phyloP scores from a whole-genome alignment of 2,888 invertebrate species.

The Eubasilissa splendida region DNA sequence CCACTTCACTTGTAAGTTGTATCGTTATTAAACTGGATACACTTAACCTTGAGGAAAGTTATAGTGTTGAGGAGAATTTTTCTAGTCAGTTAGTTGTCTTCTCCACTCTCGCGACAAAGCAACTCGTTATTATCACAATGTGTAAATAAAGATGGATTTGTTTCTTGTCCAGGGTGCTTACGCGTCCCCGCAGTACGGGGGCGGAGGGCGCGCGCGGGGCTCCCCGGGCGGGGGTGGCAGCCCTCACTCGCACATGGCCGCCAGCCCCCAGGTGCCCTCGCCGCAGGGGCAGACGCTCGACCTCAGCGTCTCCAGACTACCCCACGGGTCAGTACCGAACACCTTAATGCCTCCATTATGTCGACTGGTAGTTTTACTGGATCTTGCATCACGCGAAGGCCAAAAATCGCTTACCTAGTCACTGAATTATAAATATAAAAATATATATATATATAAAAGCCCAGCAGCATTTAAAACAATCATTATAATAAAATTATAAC shows the following conservation, averaged over 20 bases:
- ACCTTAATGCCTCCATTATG: background rate
- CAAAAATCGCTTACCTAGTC: no score
- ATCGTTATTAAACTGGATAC: no score
- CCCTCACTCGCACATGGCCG: constrained; percentile 80
- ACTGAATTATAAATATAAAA: no score
- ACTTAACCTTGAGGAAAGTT: no score
- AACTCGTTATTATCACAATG: constrained; percentile 25
- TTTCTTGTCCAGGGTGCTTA: constrained; percentile 78
- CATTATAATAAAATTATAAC: no score
- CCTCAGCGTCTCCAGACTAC: constrained; percentile 89
- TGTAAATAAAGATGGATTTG: constrained; percentile 1
- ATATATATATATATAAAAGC: no score
- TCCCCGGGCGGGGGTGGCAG: constrained; percentile 90
- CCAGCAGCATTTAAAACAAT: no score
- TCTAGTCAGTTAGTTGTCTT: no score
- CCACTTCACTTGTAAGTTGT: no score
- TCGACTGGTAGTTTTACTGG: background rate
- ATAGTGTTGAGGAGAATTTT: no score
- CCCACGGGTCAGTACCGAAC: constrained; percentile 78
- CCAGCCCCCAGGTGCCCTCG: constrained; percentile 92
- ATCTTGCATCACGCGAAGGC: background rate
- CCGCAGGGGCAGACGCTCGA: constrained; percentile 93
- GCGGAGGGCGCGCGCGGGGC: constrained; percentile 75
- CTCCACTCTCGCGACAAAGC: background rate
- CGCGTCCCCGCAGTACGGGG: constrained; percentile 83